phyloP scores from a whole-genome alignment of 2,888 invertebrate species.

The Heliconius charithonia region DNA sequence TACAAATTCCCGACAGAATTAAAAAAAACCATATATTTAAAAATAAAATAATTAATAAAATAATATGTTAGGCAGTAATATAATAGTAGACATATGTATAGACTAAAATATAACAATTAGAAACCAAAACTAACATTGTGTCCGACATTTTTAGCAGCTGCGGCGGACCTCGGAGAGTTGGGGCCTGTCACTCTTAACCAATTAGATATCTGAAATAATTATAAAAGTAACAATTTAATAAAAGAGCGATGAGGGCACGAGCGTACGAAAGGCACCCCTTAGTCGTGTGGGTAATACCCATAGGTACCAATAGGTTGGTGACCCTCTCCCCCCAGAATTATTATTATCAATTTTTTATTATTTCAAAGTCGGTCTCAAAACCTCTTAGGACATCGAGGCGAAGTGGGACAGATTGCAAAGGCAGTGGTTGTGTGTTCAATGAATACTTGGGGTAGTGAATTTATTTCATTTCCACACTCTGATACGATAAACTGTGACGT shows the following conservation, averaged over 20 bases:
- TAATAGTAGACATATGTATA: background rate
- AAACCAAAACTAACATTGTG: constrained; percentile 78
- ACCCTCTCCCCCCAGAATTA: too few species aligned
- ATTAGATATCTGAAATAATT: constrained; percentile 67
- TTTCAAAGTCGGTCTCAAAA: too few species aligned
- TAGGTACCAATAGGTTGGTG: too few species aligned
- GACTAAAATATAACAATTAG: constrained; percentile 50
- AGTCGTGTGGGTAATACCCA: too few species aligned
- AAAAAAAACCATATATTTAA: background rate
- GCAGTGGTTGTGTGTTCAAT: too few species aligned
- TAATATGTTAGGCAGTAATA: constrained; percentile 16
- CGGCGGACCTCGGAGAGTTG: constrained; percentile 80
- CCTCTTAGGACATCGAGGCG: too few species aligned
- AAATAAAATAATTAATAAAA: constrained; percentile 4
- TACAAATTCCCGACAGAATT: background rate
- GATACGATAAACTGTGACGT: too few species aligned
- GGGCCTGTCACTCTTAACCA: constrained; percentile 85
- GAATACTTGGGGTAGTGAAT: too few species aligned
- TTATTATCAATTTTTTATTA: too few species aligned
- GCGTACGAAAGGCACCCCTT: background rate
- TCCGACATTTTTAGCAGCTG: constrained; percentile 64
- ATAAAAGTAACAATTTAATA: background rate
- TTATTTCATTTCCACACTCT: too few species aligned
- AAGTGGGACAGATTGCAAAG: too few species aligned
- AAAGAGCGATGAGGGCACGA: background rate